Percentiles rank a stretch among this genome's conserved stretches.
phyloP scores from a whole-genome alignment of 1,140 invertebrate genomes.

The Aphidius ervi region DNA sequence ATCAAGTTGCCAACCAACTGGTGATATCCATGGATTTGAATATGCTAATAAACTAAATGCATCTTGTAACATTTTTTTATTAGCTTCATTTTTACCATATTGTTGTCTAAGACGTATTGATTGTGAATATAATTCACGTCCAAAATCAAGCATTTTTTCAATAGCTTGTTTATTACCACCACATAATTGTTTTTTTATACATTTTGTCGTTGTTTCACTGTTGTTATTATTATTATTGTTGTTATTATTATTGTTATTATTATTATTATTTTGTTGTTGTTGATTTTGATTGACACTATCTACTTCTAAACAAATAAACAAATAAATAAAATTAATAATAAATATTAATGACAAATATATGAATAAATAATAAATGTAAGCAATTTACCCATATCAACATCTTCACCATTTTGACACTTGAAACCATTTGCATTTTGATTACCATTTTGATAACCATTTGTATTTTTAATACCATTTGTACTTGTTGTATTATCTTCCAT shows the following conservation, averaged over 20 bases:
- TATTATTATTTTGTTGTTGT: conserved; percentile 33
- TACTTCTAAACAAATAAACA: conserved; percentile 41
- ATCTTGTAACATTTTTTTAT: conserved; percentile 93
- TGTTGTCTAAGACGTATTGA: conserved; percentile 79
- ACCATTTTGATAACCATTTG: conserved; percentile 66
- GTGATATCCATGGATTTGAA: conserved; percentile 95
- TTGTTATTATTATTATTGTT: conserved; percentile 35
- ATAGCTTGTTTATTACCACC: conserved; percentile 79
- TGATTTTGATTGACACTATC: conserved; percentile 46
- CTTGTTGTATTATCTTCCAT: conserved; percentile 47
- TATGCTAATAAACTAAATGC: conserved; percentile 97
- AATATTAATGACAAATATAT: neutral
- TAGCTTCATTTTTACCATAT: conserved; percentile 78
- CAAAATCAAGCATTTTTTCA: conserved; percentile 89
- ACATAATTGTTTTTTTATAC: conserved; percentile 60
- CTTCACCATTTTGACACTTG: conserved; percentile 55
- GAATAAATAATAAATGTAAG: conserved; percentile 10
- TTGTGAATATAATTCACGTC: conserved; percentile 87
- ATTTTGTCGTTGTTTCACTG: conserved; percentile 37
- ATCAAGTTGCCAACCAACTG: conserved; percentile 91
- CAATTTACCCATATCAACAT: conserved; percentile 63
- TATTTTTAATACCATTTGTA: conserved; percentile 42
- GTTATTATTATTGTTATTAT: conserved; percentile 14
- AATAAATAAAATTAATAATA: neutral
- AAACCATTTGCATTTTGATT: conserved; percentile 51